Conservation (phyloP, 1,140 invertebrate species). For the Oreohelix idahoensis region DNA sequence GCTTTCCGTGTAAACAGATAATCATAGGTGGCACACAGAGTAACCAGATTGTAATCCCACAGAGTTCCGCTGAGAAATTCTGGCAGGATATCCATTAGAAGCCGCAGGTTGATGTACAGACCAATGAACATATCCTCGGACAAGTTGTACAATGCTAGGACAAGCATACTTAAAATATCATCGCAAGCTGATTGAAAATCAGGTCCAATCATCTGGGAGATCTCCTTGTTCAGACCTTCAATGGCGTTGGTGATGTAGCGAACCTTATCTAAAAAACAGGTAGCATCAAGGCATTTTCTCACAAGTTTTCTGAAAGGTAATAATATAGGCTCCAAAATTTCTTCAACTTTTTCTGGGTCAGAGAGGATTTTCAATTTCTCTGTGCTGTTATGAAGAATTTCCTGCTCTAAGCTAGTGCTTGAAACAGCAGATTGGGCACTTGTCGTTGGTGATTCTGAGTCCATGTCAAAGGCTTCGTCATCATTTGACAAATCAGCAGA, state of each 20-base stretch:
- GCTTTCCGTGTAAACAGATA: conserved; percentile 15
- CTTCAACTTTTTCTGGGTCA: neutral
- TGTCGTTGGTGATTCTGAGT: neutral
- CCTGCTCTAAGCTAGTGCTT: neutral
- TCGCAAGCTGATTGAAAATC: conserved; percentile 29
- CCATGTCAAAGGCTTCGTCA: neutral
- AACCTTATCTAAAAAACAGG: conserved; percentile 25
- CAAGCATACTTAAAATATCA: conserved; percentile 36
- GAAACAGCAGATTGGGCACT: neutral
- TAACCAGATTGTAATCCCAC: conserved; percentile 34
- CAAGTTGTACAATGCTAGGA: conserved; percentile 26
- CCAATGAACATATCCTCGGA: conserved; percentile 34
- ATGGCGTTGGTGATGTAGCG: conserved; percentile 32
- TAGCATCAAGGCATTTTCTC: conserved; percentile 8
- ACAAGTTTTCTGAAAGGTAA: conserved; percentile 18
- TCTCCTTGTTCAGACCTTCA: conserved; percentile 24
- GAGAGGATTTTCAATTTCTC: neutral
- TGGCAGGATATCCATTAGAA: conserved; percentile 30
- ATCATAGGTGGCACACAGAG: conserved; percentile 26
- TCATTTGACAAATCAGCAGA: neutral
- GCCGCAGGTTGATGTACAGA: conserved; percentile 32
- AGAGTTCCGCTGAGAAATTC: conserved; percentile 28
- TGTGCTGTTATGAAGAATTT: neutral
- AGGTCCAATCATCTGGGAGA: conserved; percentile 7
- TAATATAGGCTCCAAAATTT: conserved; percentile 1